phyloP scores from a whole-genome alignment of 2,888 invertebrate genomes.

The Antitype chi region DNA sequence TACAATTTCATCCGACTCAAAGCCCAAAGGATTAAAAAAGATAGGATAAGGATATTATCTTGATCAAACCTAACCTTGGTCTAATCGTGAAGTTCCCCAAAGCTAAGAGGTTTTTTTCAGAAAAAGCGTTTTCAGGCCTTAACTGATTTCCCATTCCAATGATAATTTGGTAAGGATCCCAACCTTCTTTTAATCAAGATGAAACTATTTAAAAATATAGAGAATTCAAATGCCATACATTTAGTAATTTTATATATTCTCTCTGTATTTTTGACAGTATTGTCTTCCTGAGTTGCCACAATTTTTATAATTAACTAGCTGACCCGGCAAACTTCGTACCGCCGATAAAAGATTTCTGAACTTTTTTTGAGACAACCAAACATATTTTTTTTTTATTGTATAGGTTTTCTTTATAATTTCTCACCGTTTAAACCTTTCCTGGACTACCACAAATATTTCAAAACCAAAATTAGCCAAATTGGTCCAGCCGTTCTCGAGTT shows the following conservation, averaged over 20 bases:
- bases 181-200: constrained; percentile 28
- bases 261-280: too few species aligned
- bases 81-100: constrained; percentile 31
- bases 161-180: constrained; percentile 33
- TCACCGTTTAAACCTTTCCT: too few species aligned
- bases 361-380: too few species aligned
- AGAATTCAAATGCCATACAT: not conserved
- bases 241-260: too few species aligned
- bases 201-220: not conserved
- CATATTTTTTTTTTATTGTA: too few species aligned
- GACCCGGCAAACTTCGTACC: too few species aligned
- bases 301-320: not conserved
- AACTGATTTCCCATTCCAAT: constrained; percentile 41
- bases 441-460: too few species aligned
- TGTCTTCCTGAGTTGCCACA: not conserved
- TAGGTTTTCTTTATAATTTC: too few species aligned
- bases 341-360: too few species aligned
- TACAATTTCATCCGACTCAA: not conserved
- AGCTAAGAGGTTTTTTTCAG: constrained; percentile 34
- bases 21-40: constrained; percentile 34
- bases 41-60: constrained; percentile 47
- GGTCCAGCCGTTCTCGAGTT: too few species aligned
- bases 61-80: constrained; percentile 28
- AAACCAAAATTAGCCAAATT: too few species aligned
- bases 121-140: constrained; percentile 21